Evolutionary conservation across 37 sponge, comb jelly and placozoan genomes (phyloP), one percentile per base, ranked within the genome.

Genomic region (Agelas oroides): DNA sequence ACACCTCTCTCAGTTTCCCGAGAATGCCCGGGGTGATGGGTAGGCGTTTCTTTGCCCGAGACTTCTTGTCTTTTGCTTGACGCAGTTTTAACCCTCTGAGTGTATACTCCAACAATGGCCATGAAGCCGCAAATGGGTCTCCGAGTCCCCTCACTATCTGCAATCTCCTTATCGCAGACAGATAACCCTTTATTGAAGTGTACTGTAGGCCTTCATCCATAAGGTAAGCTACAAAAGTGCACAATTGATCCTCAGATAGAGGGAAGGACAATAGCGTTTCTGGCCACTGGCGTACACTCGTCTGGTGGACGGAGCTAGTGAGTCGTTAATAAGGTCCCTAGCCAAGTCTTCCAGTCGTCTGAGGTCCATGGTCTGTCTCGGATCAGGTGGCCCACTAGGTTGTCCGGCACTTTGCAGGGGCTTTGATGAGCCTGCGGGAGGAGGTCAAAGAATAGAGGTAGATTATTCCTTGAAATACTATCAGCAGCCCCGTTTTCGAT

Each of bases 91-190:
- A 8, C 53, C 72, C 72, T 13, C 72, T 71, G 14, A 71, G 25
- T 2, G 72, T 71, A 24, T 71, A 71, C 53, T 71, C 72, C 3
- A 71, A 53, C 24, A 71, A 53, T 15, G 53, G 52, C 72, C 31
- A 35, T 1, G 72, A 23, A 5, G 52, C n/a, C 1, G 37, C 52
- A 13, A 71, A 71, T 40, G 72, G 72, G 19, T 71, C 72, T 5
- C 72, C 72, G 53, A 71, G 8, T 8, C 72, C 72, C 72, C 25
- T 40, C 1, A 71, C 53, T 37, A 71, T 71, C 72, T 71, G 72
- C 3, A 71, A 53, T 2, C 23, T 36, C 20, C 14, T 19, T 34
- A 68, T 68, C 17, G 69, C 69, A 2, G 69, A 68, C 13, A 68
- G 17, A 31, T 68, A 68, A 2, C 69, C 69, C 35, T 68, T 68